Evolutionary conservation across 2,888 invertebrate species (phyloP).

Genomic region (Chloroclysta siterata): DNA sequence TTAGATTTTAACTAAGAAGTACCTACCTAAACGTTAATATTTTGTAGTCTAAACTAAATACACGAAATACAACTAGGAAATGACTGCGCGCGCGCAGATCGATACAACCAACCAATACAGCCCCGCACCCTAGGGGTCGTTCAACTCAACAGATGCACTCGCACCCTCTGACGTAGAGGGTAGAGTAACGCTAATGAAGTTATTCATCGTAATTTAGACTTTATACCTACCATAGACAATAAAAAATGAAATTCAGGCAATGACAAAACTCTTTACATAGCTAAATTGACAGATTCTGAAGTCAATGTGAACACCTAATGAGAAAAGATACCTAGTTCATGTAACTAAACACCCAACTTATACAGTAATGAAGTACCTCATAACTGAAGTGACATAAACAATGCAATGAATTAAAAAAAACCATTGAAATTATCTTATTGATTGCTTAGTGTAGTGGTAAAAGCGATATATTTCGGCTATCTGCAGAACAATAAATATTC

Average conservation of each 20-base stretch:
- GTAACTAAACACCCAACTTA: too few species aligned
- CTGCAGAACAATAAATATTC: conserved; percentile 27
- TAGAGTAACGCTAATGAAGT: conserved; percentile 19
- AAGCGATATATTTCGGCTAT: conserved; percentile 28
- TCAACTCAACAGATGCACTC: conserved; percentile 29
- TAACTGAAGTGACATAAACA: too few species aligned
- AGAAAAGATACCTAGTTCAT: too few species aligned
- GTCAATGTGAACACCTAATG: too few species aligned
- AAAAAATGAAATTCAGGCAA: not conserved
- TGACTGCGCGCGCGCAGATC: conserved; percentile 22
- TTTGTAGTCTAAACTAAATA: not conserved
- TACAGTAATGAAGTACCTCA: too few species aligned
- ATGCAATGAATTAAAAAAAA: not conserved
- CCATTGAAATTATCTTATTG: conserved; percentile 17
- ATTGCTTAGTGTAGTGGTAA: conserved; percentile 24
- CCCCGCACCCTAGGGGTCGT: conserved; percentile 26
- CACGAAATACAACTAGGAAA: conserved; percentile 11
- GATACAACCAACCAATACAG: conserved; percentile 22
- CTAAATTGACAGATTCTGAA: too few species aligned
- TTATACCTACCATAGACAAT: conserved; percentile 5
- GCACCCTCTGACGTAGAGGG: conserved; percentile 19
- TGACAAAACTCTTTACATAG: too few species aligned
- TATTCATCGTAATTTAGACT: conserved; percentile 10
- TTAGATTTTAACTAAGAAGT: too few species aligned
- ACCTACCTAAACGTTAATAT: not conserved